These are phyloP conservation scores for Chrosomus eos DNA, from an alignment of 2,797 vertebrate species.

Conservation along the genomic window DNA sequence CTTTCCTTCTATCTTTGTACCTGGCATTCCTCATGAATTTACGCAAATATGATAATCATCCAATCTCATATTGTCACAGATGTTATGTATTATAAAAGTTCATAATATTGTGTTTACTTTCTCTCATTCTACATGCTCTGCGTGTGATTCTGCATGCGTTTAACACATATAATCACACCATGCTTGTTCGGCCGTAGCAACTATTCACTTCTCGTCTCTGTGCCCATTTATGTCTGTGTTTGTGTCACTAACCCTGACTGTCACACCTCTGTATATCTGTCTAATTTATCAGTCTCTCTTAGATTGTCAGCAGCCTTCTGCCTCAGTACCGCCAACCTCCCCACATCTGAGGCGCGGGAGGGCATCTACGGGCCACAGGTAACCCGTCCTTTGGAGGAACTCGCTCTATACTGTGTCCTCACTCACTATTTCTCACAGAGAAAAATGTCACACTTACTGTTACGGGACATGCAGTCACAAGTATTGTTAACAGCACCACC, in stretches of 20 bases:
- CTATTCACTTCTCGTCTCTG: constrained; percentile 43
- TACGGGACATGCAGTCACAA: not conserved
- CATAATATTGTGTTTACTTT: not conserved
- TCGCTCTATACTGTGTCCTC: constrained; percentile 1
- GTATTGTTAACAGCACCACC: not conserved
- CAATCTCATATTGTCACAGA: no score
- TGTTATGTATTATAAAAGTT: not conserved
- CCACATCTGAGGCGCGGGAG: constrained; percentile 93
- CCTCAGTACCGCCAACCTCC: constrained; percentile 94
- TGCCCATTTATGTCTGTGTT: constrained; percentile 51
- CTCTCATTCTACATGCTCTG: not conserved
- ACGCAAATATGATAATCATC: not conserved
- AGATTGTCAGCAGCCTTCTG: constrained; percentile 99
- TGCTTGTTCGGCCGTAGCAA: not conserved
- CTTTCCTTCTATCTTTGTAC: not conserved
- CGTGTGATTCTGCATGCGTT: constrained; percentile 4
- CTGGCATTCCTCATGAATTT: not conserved
- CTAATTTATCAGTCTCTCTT: constrained; percentile 99
- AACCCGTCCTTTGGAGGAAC: constrained; percentile 65
- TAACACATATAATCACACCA: not conserved
- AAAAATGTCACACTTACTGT: not conserved
- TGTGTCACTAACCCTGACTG: constrained; percentile 83
- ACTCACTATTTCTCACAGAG: not conserved
- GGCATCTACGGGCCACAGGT: constrained; percentile 88
- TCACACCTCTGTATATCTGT: constrained; percentile 95